Conservation (phyloP, 2,113 vertebrate species). For the Australoheros scitulus region DNA sequence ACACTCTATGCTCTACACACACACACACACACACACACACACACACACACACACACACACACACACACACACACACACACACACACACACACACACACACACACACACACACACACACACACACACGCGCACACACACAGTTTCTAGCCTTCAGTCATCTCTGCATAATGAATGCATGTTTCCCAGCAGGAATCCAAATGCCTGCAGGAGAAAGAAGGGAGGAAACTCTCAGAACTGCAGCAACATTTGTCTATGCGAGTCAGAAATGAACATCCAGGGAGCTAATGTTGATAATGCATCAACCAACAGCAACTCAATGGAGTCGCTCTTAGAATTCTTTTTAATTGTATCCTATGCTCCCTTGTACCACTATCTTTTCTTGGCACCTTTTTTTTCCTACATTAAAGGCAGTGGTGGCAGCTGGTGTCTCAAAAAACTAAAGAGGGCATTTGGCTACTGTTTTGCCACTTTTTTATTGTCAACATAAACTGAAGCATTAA, state of each 20-base stretch:
- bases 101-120: neutral
- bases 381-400: neutral
- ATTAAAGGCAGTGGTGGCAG: no score
- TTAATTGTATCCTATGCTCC: neutral
- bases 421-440: neutral
- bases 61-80: neutral
- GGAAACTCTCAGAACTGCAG: neutral
- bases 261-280: neutral
- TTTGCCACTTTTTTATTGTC: neutral
- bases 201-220: constrained; percentile 4
- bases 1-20: neutral
- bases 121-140: neutral
- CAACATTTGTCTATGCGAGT: neutral
- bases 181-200: constrained; percentile 10
- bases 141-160: neutral
- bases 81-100: neutral
- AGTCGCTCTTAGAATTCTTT: neutral
- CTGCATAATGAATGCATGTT: constrained; percentile 22
- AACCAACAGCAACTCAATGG: neutral
- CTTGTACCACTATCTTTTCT: neutral
- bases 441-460: neutral
- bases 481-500: neutral
- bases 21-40: neutral
- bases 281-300: neutral
- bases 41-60: neutral